phyloP scores from a whole-genome alignment of 1,140 invertebrate genomes.

The Propsilocerus akamusi region DNA sequence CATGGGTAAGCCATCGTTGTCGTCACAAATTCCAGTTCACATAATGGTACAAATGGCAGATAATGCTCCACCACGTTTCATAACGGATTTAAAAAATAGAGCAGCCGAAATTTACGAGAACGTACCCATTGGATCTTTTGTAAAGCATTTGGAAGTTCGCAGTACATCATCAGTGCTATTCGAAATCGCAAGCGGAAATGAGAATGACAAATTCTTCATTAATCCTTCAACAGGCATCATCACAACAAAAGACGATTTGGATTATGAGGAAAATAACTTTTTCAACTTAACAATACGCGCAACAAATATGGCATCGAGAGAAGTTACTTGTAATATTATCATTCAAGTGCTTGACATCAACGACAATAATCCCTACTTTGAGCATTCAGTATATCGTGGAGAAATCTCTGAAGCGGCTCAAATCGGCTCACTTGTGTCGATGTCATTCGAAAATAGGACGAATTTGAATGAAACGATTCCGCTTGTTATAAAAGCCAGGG shows the following conservation, averaged over 20 bases:
- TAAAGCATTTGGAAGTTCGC: conserved; percentile 56
- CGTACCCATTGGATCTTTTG: conserved; percentile 51
- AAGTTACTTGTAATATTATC: conserved; percentile 43
- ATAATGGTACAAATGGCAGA: conserved; percentile 75
- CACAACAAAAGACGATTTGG: conserved; percentile 47
- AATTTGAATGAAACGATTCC: conserved; percentile 35
- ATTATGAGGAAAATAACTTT: conserved; percentile 52
- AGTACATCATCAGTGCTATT: conserved; percentile 65
- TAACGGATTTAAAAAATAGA: conserved; percentile 16
- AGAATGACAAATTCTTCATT: conserved; percentile 53
- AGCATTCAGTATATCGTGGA: conserved; percentile 44
- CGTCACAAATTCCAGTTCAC: conserved; percentile 63
- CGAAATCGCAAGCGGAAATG: conserved; percentile 62
- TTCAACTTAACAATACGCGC: conserved; percentile 73
- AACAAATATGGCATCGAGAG: conserved; percentile 65
- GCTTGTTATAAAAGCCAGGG: conserved; percentile 58
- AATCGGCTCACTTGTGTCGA: conserved; percentile 43
- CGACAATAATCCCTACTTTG: conserved; percentile 70
- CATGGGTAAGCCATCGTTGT: conserved; percentile 51
- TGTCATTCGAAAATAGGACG: conserved; percentile 5
- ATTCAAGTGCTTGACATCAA: conserved; percentile 64
- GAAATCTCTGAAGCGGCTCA: conserved; percentile 50
- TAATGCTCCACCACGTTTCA: conserved; percentile 51
- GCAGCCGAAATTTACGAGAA: conserved; percentile 73
- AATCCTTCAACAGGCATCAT: conserved; percentile 74